Percentiles rank a stretch among this genome's conserved stretches.
These are phyloP conservation scores for Parotocinclus haroldoi DNA, from an alignment of 2,797 vertebrate genomes.

Conservation along the genomic window DNA sequence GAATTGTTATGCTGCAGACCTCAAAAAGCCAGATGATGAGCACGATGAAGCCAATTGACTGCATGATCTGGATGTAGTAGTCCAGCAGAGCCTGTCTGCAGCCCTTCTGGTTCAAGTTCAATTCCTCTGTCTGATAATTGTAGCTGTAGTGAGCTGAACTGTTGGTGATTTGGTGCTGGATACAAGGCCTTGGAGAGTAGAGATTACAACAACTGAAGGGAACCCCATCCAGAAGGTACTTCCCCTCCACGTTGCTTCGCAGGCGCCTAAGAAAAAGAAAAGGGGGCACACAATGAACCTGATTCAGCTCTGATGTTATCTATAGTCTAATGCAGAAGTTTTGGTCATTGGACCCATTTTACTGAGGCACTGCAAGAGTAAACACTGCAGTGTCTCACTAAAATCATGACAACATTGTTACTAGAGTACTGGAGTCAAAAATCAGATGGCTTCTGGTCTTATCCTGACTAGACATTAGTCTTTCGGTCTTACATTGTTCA, in stretches of 20 bases:
- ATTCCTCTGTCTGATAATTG: slow-evolving; percentile 68
- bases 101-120: slow-evolving; percentile 81
- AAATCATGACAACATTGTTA: no score
- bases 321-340: no score
- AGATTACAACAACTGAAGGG: slow-evolving; percentile 90
- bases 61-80: slow-evolving; percentile 79
- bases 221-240: slow-evolving; percentile 78
- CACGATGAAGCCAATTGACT: slow-evolving; percentile 73
- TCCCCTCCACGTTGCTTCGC: slow-evolving; percentile 77
- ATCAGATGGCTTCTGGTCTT: no score
- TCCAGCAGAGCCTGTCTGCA: slow-evolving; percentile 79
- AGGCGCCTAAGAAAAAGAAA: slow-evolving; percentile 66
- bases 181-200: slow-evolving; percentile 80
- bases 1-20: slow-evolving; percentile 59
- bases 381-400: no score
- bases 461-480: no score
- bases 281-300: not conserved
- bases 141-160: slow-evolving; percentile 77
- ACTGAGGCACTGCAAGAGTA: no score
- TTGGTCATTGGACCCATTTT: no score
- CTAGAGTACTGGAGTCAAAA: no score
- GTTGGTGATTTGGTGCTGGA: slow-evolving; percentile 81
- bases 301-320: no score
- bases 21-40: slow-evolving; percentile 86
- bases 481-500: no score